phyloP scores from a whole-genome alignment of 2,888 invertebrate genomes.

The Hipparchia semele region DNA sequence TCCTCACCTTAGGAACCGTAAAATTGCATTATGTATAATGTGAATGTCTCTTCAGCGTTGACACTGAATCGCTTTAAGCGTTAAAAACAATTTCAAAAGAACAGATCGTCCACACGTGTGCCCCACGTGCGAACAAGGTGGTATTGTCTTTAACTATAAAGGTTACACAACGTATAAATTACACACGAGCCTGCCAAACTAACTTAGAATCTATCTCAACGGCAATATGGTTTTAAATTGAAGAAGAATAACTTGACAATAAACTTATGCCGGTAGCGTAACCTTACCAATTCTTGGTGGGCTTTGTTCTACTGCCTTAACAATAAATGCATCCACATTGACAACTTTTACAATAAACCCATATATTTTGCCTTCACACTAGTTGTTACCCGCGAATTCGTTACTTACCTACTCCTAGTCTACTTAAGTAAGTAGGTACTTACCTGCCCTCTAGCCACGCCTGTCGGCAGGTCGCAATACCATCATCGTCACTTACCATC shows the following conservation, averaged over 20 bases:
- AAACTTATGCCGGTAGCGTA: slow-evolving; percentile 35
- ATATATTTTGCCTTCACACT: background rate
- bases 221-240: slow-evolving; percentile 16
- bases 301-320: slow-evolving; percentile 26
- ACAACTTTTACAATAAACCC: slow-evolving; percentile 20
- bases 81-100: slow-evolving; percentile 9
- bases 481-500: too few species aligned
- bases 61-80: background rate
- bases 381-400: too few species aligned
- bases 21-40: too few species aligned
- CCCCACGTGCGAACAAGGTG: slow-evolving; percentile 55
- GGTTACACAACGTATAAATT: slow-evolving; percentile 37
- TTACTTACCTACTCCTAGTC: too few species aligned
- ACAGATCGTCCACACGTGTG: slow-evolving; percentile 55
- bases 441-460: too few species aligned
- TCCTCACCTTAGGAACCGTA: too few species aligned
- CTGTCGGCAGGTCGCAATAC: too few species aligned
- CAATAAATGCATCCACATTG: slow-evolving; percentile 24
- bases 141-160: slow-evolving; percentile 54
- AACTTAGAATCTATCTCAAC: background rate
- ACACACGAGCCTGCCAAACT: slow-evolving; percentile 16
- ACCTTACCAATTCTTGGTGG: slow-evolving; percentile 26
- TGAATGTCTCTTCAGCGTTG: background rate
- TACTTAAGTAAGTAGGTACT: too few species aligned
- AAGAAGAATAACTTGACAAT: background rate